Evolutionary conservation across 2,797 vertebrate genomes (phyloP).

Genomic region (Astyanax mexicanus): DNA sequence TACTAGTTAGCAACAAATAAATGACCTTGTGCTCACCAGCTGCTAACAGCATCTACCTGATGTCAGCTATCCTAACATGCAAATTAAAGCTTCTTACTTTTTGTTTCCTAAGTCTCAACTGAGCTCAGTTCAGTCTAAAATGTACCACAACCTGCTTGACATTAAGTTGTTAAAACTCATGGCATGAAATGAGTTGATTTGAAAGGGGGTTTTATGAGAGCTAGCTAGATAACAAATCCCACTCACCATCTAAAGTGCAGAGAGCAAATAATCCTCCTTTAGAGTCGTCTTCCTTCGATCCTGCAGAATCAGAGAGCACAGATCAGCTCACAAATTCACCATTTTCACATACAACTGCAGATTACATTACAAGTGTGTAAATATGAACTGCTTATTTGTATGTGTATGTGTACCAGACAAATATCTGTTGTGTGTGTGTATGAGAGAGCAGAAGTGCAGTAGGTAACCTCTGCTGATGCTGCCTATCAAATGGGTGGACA

Average conservation of each 20-base stretch:
- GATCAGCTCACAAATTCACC: background rate
- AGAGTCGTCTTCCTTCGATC: conserved; percentile 76
- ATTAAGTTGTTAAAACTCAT: background rate
- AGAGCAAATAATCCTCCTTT: conserved; percentile 93
- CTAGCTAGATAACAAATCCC: background rate
- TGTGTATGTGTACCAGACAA: background rate
- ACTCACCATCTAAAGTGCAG: conserved; percentile 95
- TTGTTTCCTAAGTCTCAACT: no score
- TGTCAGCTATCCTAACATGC: no score
- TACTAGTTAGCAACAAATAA: no score
- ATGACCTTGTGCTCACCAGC: no score
- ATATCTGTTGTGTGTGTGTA: no score
- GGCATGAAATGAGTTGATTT: background rate
- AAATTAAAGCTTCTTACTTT: no score
- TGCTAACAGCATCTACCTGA: no score
- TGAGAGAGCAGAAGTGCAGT: background rate
- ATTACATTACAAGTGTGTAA: background rate
- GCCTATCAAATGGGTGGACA: conserved; percentile 95
- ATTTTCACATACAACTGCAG: no score
- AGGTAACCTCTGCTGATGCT: conserved; percentile 91
- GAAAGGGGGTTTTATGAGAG: background rate
- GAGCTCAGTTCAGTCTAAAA: no score
- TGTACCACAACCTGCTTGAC: no score
- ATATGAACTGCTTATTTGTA: no score
- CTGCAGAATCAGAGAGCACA: conserved; percentile 66